Evolutionary conservation across 2,888 invertebrate genomes (phyloP), one percentile per base, ranked within the genome.

Genomic region (Heliconius ismenius): DNA sequence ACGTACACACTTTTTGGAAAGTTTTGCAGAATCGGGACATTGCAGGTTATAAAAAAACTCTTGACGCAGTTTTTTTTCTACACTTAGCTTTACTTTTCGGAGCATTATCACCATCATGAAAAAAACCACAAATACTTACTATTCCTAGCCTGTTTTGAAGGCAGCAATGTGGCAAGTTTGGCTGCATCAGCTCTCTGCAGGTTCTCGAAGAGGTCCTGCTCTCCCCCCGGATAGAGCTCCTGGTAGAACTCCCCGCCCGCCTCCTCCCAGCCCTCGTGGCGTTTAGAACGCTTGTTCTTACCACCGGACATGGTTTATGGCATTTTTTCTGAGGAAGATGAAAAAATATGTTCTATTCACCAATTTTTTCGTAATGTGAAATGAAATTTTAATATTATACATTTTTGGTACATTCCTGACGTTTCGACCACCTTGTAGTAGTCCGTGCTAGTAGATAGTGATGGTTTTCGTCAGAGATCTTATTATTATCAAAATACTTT

Each of bases 211-310:
- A 96, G 94, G 15, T 95, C 95, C 84, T 95, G 95, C 79, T 94
- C 94, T 3, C 93, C 95, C 0, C 95, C 96, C 10, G 97, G 97
- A 90, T 97, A 98, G 82, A 96, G 95, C 89, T 97, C 97, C 89
- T 97, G 97, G 90, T 97, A 97, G 92, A 97, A 97, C 92, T 97
- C 97, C 3, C 96, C 96, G 0, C 97, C 97, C 7, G 97, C 97
- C 86, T 97, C 97, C 91, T 97, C 97, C 97, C 97, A 97, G 21
- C 97, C 93, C 74, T 91, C 91, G 78, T 91, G 90, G 76, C 90
- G 86, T 83, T 89, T 90, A 28, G 90, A 86, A 74, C 91, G 89
- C 69, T 91, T 91, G 83, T 90, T 89, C 84, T 92, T 93, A 54
- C 93, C 91, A 4, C 93, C 93, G 11, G 94, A 94, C 94, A 94